phyloP scores from a whole-genome alignment of 1,140 invertebrate genomes.

The Drosophila gunungcola region DNA sequence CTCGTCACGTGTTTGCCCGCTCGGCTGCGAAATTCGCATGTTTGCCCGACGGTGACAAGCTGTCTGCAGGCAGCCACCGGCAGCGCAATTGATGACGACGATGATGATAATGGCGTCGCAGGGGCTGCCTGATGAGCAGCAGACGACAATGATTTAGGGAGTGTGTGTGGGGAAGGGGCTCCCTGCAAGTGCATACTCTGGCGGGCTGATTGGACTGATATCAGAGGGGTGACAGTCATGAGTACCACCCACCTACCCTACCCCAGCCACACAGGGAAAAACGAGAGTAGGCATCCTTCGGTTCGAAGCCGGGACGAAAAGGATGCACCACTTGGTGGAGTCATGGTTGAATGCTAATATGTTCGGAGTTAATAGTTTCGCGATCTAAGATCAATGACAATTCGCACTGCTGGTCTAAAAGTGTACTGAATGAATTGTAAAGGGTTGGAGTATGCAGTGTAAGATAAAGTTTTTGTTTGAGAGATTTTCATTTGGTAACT shows the following conservation, averaged over 20 bases:
- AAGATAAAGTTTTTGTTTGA: too few species aligned
- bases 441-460: too few species aligned
- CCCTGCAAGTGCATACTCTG: conserved; percentile 10
- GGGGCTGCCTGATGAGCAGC: conserved; percentile 62
- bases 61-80: conserved; percentile 73
- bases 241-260: background rate
- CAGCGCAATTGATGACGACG: conserved; percentile 78
- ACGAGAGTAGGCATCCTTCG: background rate
- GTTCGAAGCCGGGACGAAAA: background rate
- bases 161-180: conserved; percentile 27
- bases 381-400: too few species aligned
- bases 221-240: background rate
- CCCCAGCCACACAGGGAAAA: background rate
- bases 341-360: too few species aligned
- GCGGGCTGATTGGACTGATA: conserved; percentile 60
- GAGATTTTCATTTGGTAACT: too few species aligned
- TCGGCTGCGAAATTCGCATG: conserved; percentile 82
- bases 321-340: background rate
- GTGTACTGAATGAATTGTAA: too few species aligned
- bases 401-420: too few species aligned
- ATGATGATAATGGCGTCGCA: conserved; percentile 68
- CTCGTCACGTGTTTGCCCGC: conserved; percentile 78
- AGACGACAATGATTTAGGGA: conserved; percentile 79
- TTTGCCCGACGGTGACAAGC: conserved; percentile 82
- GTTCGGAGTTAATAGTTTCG: too few species aligned